Base-by-base conservation (phyloP, 1,140 invertebrate genomes). In the Adelges cooleyi region DNA sequence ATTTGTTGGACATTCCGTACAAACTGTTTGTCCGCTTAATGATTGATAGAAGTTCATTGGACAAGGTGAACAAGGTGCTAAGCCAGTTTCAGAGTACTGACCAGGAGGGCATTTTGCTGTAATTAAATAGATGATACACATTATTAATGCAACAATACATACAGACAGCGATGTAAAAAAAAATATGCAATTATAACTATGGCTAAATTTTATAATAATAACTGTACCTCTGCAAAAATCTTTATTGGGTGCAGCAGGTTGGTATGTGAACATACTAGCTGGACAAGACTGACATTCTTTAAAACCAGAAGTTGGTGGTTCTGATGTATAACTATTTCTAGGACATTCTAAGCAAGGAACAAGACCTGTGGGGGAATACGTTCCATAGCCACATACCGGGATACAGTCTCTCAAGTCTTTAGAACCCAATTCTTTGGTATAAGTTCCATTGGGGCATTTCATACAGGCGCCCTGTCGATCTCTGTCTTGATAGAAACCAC, bases 291-390 rank as follows among this genome's bases (percentile, higher is more conserved):
- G 87, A 71, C 94, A 98, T 72, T 95, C 90, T 74, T 92, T 95
- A 74, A 89, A 96, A 17, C 94, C 94, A 62, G 89, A 90, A 1
- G 84, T 81, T 22, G 91, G 90, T 29, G 93, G 92, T 71, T 90
- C 85, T 8, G 85, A 83, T 11, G 89, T 90, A 73, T 86, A 97
- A 59, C 90, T 95, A 72, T 96, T 94, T 67, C 89, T 81, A 1
- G 93, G 92, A 79, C 94, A 98, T 75, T 96, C 91, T 49, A 96
- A 77, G 72, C 94, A 98, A 15, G 94, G 94, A 27, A 97, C 91
- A 49, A 96, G 76, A 48, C 94, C 94, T 48, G 90, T 95, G 25
- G 90, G 90, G 2, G 92, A 95, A 74, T 93, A 97, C 25, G 93
- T 97, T 68, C 94, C 94, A 73, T 89, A 95, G 9, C 94, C 94